Conservation (phyloP, 1,140 invertebrate species). For the Diachasma alloeum region DNA sequence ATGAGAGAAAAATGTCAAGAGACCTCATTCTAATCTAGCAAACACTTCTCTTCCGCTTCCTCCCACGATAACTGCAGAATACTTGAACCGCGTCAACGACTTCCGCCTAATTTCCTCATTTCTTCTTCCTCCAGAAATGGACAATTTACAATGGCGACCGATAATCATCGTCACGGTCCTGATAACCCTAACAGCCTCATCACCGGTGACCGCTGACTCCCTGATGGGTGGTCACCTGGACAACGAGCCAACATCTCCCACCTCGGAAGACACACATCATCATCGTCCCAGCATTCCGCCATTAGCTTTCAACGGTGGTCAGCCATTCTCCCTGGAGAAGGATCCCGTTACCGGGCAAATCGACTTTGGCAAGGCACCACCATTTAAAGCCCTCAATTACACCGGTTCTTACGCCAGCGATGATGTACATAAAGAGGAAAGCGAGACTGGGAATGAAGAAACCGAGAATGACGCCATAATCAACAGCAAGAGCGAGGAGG, state of each 20-base stretch:
- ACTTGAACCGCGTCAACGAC: no score
- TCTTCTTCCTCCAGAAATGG: background rate
- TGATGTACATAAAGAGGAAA: slow-evolving; percentile 40
- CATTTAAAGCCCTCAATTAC: slow-evolving; percentile 59
- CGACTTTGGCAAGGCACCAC: slow-evolving; percentile 67
- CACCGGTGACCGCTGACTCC: slow-evolving; percentile 25
- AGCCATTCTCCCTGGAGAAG: slow-evolving; percentile 75
- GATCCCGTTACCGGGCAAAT: slow-evolving; percentile 74
- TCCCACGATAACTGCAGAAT: no score
- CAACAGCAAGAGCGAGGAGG: slow-evolving; percentile 50
- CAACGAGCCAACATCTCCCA: slow-evolving; percentile 28
- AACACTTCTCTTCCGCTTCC: no score
- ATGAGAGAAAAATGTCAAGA: no score
- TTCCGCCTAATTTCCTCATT: background rate
- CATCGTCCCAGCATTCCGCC: slow-evolving; percentile 49
- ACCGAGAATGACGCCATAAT: slow-evolving; percentile 10
- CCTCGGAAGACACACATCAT: slow-evolving; percentile 8
- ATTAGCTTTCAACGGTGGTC: slow-evolving; percentile 72
- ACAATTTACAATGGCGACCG: background rate
- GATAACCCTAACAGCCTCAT: background rate
- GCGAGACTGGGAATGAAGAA: slow-evolving; percentile 16
- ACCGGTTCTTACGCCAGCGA: slow-evolving; percentile 62
- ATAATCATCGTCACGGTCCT: background rate
- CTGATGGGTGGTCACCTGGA: slow-evolving; percentile 51
- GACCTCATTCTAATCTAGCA: no score